Percentiles rank a stretch among this genome's conserved stretches.
Evolutionary conservation across 1,140 invertebrate genomes (phyloP).

Genomic region (Bombus cullumanus): DNA sequence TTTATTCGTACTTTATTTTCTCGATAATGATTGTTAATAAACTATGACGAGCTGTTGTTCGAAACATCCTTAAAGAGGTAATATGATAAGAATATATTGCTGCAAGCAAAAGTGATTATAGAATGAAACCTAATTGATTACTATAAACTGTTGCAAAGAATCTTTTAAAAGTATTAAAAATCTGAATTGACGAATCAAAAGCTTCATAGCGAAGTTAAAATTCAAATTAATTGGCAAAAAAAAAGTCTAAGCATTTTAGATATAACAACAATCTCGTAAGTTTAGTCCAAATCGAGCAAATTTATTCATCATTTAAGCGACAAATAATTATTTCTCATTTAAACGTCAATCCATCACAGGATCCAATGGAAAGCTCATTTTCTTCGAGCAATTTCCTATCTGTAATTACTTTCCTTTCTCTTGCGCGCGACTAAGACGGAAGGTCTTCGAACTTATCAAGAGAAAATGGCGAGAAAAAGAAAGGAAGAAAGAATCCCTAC

Average conservation of each 20-base stretch:
- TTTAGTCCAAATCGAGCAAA: background rate
- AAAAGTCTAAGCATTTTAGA: background rate
- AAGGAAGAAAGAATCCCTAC: background rate
- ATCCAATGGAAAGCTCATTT: conserved; percentile 24
- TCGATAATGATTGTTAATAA: too few species aligned
- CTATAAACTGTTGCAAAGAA: background rate
- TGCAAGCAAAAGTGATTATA: background rate
- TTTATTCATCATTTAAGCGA: conserved; percentile 5
- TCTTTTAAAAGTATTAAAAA: background rate
- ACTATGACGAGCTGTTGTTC: too few species aligned
- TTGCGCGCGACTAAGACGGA: background rate
- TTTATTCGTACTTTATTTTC: too few species aligned
- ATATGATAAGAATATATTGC: background rate
- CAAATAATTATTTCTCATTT: conserved; percentile 41
- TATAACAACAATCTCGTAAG: background rate
- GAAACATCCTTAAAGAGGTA: background rate
- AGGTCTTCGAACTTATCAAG: conserved; percentile 7
- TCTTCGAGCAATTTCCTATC: conserved; percentile 38
- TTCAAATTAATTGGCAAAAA: too few species aligned
- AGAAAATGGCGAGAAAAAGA: conserved; percentile 2
- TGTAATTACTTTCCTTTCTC: conserved; percentile 42
- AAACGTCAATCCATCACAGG: conserved; percentile 34
- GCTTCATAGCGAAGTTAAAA: background rate
- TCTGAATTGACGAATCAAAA: background rate
- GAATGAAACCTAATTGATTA: background rate